Conservation (phyloP, 1,140 invertebrate genomes). For the Diprion similis region DNA sequence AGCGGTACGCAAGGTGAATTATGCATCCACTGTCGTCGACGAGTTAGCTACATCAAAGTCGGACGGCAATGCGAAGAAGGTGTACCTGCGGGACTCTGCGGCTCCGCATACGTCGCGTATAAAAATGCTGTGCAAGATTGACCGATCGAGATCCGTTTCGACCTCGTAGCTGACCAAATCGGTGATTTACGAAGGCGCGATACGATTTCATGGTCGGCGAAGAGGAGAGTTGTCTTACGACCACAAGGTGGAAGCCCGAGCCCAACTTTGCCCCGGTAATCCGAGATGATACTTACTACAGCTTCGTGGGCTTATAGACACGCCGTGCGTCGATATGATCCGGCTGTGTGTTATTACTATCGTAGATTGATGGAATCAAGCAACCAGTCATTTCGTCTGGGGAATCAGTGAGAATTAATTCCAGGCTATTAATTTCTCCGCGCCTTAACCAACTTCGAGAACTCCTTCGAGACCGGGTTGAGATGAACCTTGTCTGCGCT, state of each 20-base stretch:
- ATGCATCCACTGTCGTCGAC: constrained; percentile 6
- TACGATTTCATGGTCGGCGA: neutral
- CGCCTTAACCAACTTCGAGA: constrained; percentile 11
- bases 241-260: constrained; percentile 3
- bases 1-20: neutral
- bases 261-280: neutral
- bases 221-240: neutral
- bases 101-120: neutral
- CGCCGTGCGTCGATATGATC: constrained; percentile 28
- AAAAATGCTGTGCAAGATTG: neutral
- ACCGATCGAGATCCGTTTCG: constrained; percentile 4
- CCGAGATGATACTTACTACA: constrained; percentile 2
- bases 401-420: constrained; percentile 59
- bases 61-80: neutral
- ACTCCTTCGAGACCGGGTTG: neutral
- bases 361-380: constrained; percentile 57
- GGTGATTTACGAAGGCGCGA: neutral
- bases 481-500: neutral
- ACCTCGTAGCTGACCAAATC: neutral
- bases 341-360: constrained; percentile 51
- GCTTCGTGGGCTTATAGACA: constrained; percentile 19
- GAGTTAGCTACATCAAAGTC: constrained; percentile 5
- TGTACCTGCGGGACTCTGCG: neutral
- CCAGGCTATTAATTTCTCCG: constrained; percentile 56
- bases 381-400: constrained; percentile 54